These are phyloP conservation scores for Papilio machaon DNA, from an alignment of 1,140 invertebrate species.

Conservation along the genomic window DNA sequence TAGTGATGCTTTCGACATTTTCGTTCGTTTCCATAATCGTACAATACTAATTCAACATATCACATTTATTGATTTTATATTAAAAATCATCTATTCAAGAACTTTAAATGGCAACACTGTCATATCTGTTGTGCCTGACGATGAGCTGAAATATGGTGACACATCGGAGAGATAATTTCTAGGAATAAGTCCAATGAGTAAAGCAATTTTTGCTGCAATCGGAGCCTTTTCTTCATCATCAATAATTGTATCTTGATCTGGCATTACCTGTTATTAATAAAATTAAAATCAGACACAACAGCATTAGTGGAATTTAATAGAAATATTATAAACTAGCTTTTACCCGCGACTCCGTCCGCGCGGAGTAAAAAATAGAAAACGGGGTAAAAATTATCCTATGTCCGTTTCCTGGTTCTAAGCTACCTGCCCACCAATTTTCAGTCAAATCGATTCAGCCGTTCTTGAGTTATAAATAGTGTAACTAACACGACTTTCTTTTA, in stretches of 20 bases:
- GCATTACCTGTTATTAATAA: constrained; percentile 72
- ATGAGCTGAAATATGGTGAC: constrained; percentile 62
- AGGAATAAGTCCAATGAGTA: constrained; percentile 74
- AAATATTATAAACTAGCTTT: not conserved
- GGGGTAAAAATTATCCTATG: too few species aligned
- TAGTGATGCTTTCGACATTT: not conserved
- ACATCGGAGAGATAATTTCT: constrained; percentile 73
- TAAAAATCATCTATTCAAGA: constrained; percentile 52
- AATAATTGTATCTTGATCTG: constrained; percentile 78
- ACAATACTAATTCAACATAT: constrained; percentile 41
- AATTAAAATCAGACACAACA: not conserved
- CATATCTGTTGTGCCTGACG: constrained; percentile 56
- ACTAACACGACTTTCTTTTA: too few species aligned
- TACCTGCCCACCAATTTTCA: too few species aligned
- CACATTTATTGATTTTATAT: constrained; percentile 37
- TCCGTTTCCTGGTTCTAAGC: too few species aligned
- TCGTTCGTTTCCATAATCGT: constrained; percentile 31
- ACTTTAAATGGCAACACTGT: constrained; percentile 63
- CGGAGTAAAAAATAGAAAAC: too few species aligned
- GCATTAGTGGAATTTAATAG: not conserved
- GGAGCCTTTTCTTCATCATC: constrained; percentile 77
- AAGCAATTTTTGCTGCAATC: constrained; percentile 78
- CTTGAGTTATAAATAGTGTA: too few species aligned
- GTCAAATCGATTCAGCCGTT: too few species aligned
- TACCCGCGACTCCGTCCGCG: too few species aligned